Percentiles rank a stretch among this genome's conserved stretches.
Evolutionary conservation across 2,888 invertebrate species (phyloP).

Genomic region (Pristionchus fissidentatus): DNA sequence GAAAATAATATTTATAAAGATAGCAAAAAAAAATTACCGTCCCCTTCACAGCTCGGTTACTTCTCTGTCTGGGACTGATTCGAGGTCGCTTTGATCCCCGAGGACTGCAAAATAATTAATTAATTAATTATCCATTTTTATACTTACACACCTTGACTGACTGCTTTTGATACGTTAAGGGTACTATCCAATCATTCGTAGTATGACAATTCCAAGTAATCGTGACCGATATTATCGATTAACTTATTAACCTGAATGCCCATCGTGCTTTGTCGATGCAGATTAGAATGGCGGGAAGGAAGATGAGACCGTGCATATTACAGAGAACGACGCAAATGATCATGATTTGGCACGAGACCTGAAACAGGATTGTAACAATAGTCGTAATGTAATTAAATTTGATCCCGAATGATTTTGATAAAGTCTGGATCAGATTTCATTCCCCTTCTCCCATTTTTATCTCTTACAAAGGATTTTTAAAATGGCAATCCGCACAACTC

Average conservation of each 20-base stretch:
- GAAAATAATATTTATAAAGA: neutral
- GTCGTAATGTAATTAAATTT: neutral
- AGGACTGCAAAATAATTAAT: neutral
- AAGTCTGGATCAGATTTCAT: neutral
- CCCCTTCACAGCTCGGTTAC: neutral
- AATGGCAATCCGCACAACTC: conserved; percentile 10
- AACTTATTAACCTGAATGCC: conserved; percentile 51
- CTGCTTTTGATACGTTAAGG: too few species aligned
- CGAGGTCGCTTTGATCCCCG: conserved; percentile 31
- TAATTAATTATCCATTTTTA: too few species aligned
- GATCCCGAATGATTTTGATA: too few species aligned
- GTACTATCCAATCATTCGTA: too few species aligned
- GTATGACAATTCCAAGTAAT: too few species aligned
- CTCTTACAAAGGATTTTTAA: too few species aligned
- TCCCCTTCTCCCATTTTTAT: neutral
- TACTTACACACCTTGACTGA: too few species aligned
- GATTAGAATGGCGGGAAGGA: conserved; percentile 69
- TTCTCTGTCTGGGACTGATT: conserved; percentile 35
- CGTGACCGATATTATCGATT: neutral
- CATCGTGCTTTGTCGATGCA: conserved; percentile 62
- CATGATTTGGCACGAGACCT: conserved; percentile 73
- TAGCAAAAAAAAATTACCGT: neutral
- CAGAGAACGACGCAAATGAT: conserved; percentile 72
- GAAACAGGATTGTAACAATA: neutral
- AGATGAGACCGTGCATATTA: conserved; percentile 72